phyloP scores from a whole-genome alignment of 64 coral and sea anemone species.

The Dendronephthya gigantea region DNA sequence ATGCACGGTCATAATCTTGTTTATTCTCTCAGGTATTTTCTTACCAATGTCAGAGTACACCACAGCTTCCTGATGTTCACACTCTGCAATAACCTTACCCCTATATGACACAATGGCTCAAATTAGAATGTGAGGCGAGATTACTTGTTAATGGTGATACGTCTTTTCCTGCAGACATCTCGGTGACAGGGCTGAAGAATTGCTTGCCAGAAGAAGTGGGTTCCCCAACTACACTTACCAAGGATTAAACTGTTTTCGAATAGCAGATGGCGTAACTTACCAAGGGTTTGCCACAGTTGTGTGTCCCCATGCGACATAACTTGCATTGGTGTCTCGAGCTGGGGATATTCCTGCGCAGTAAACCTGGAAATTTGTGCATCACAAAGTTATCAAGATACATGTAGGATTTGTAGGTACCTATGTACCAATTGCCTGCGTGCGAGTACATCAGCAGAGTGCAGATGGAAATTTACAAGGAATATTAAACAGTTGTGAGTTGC shows the following conservation, averaged over 20 bases:
- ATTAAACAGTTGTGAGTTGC: neutral
- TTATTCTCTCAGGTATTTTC: neutral
- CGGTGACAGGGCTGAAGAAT: too few relatives aligned
- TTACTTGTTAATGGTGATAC: too few relatives aligned
- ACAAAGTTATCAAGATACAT: too few relatives aligned
- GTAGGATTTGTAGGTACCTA: too few relatives aligned
- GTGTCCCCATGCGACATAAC: slow-evolving; percentile 89
- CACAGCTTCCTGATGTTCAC: slow-evolving; percentile 71
- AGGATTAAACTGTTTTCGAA: neutral
- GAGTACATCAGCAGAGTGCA: too few relatives aligned
- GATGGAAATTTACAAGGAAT: too few relatives aligned
- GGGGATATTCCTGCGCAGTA: slow-evolving; percentile 79
- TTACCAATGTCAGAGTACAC: slow-evolving; percentile 92
- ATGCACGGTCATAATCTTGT: too few relatives aligned
- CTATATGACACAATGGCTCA: slow-evolving; percentile 19
- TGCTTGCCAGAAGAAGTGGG: too few relatives aligned
- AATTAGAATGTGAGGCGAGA: neutral
- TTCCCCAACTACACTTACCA: too few relatives aligned
- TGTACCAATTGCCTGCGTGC: too few relatives aligned
- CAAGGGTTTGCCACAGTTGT: slow-evolving; percentile 76
- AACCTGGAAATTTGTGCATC: slow-evolving; percentile 44
- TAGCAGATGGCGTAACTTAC: slow-evolving; percentile 1
- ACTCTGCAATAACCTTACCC: slow-evolving; percentile 78
- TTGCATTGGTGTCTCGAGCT: slow-evolving; percentile 81
- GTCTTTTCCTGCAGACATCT: too few relatives aligned